These are phyloP conservation scores for Drosophila nasuta DNA, from an alignment of 1,140 invertebrate genomes.

Conservation along the genomic window DNA sequence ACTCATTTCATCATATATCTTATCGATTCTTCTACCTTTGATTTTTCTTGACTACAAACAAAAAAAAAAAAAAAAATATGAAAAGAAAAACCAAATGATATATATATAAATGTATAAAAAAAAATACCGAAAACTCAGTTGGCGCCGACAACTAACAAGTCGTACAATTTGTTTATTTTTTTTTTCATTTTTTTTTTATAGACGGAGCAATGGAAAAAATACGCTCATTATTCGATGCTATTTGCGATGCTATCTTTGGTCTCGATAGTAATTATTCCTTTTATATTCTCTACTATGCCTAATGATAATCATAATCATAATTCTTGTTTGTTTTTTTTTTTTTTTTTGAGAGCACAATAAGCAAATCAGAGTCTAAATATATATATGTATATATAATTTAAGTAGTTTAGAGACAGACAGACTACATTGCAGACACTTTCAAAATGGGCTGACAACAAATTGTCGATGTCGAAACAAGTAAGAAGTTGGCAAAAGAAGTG, in stretches of 20 bases:
- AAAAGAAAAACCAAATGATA: constrained; percentile 53
- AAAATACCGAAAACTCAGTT: constrained; percentile 40
- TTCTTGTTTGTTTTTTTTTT: constrained; percentile 42
- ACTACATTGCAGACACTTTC: constrained; percentile 24
- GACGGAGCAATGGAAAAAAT: constrained; percentile 82
- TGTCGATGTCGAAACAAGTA: constrained; percentile 1
- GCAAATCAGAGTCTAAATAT: constrained; percentile 53
- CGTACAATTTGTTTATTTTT: constrained; percentile 77
- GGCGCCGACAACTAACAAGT: constrained; percentile 77
- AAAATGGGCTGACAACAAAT: not conserved
- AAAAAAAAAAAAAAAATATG: constrained; percentile 50
- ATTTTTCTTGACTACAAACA: constrained; percentile 46
- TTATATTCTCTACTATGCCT: constrained; percentile 80
- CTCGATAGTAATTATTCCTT: constrained; percentile 82
- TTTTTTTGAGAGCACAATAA: constrained; percentile 72
- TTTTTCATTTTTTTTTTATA: constrained; percentile 79
- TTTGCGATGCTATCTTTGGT: constrained; percentile 83
- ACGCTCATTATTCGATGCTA: constrained; percentile 83
- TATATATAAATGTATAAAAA: constrained; percentile 34
- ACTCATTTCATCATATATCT: constrained; percentile 20
- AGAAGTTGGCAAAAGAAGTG: not conserved
- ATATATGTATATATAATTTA: constrained; percentile 53
- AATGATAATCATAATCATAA: constrained; percentile 72
- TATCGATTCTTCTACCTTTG: constrained; percentile 39
- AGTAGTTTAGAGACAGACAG: constrained; percentile 58